Conservation (phyloP, 2,888 invertebrate species). For the Junonia oenone region DNA sequence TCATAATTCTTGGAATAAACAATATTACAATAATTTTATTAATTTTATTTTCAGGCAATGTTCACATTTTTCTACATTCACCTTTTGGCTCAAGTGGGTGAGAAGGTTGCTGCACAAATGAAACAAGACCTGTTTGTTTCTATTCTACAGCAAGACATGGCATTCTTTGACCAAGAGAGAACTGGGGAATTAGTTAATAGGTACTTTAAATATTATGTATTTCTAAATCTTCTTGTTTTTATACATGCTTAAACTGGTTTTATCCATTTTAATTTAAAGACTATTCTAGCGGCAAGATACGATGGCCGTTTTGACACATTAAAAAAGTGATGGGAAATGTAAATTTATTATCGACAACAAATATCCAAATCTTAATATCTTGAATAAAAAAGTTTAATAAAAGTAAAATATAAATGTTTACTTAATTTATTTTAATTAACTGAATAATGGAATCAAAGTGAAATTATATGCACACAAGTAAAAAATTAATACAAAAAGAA, state of each 20-base stretch:
- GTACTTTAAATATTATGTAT: constrained; percentile 46
- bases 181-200: constrained; percentile 96
- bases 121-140: constrained; percentile 90
- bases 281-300: too few relatives aligned
- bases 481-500: too few relatives aligned
- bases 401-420: too few relatives aligned
- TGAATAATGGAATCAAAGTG: too few relatives aligned
- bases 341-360: too few relatives aligned
- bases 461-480: too few relatives aligned
- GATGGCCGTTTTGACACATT: too few relatives aligned
- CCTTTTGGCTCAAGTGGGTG: constrained; percentile 91
- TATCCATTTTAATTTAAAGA: background rate
- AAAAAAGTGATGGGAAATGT: too few relatives aligned
- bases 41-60: constrained; percentile 81
- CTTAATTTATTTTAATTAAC: too few relatives aligned
- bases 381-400: too few relatives aligned
- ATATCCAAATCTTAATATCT: too few relatives aligned
- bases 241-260: background rate
- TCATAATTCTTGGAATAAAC: background rate
- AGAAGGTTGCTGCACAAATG: constrained; percentile 90
- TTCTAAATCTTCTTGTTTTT: background rate
- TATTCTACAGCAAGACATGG: constrained; percentile 91
- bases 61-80: constrained; percentile 95
- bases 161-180: constrained; percentile 93
- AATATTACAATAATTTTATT: background rate